These are phyloP conservation scores for Timandra comae DNA, from an alignment of 2,888 invertebrate genomes.

Conservation along the genomic window DNA sequence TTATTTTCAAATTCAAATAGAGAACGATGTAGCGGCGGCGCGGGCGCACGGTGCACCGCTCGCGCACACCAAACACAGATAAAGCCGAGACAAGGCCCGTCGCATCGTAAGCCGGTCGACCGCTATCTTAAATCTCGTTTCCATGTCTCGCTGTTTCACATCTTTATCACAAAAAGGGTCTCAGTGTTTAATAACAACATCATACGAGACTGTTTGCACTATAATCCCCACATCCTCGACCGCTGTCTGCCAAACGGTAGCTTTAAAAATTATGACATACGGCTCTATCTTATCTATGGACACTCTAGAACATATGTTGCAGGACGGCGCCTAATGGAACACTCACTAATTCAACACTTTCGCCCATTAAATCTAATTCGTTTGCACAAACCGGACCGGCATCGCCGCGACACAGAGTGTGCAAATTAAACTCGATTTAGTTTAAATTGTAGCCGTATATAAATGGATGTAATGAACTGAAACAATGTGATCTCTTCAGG, in stretches of 20 bases:
- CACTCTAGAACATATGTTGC: conserved; percentile 71
- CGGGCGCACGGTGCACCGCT: conserved; percentile 21
- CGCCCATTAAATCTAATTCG: conserved; percentile 52
- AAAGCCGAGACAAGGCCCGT: conserved; percentile 28
- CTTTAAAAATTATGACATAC: conserved; percentile 67
- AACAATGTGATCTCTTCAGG: conserved; percentile 25
- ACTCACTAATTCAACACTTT: conserved; percentile 63
- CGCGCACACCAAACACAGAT: conserved; percentile 23
- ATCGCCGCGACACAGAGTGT: conserved; percentile 51
- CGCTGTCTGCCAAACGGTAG: conserved; percentile 71
- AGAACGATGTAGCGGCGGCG: conserved; percentile 10
- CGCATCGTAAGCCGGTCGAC: conserved; percentile 29
- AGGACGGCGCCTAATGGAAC: conserved; percentile 60
- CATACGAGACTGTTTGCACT: conserved; percentile 49
- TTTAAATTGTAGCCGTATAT: conserved; percentile 11
- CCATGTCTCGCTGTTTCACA: conserved; percentile 46
- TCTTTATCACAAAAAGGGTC: too few relatives aligned
- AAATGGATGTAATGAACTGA: conserved; percentile 19
- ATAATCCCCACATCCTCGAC: conserved; percentile 63
- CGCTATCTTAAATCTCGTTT: conserved; percentile 57
- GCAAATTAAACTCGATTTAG: conserved; percentile 30
- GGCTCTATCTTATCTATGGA: conserved; percentile 72
- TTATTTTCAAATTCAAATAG: too few relatives aligned
- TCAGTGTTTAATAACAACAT: conserved; percentile 55
- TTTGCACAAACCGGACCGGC: conserved; percentile 37